phyloP scores from a whole-genome alignment of 1,140 invertebrate species.

The Drosophila funebris region DNA sequence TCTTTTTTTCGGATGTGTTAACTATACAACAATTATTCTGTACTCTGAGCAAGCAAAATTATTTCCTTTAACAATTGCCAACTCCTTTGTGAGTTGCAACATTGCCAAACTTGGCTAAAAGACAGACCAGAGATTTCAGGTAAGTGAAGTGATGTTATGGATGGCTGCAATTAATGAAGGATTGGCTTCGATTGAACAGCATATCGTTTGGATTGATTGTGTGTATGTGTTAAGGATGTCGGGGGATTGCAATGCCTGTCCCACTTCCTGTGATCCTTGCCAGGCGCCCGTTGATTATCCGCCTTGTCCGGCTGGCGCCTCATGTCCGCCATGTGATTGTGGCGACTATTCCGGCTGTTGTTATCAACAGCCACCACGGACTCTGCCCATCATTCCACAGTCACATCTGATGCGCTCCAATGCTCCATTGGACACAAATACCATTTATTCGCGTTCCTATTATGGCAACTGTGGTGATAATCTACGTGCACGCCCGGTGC shows the following conservation, averaged over 20 bases:
- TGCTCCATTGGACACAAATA: conserved; percentile 85
- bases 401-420: conserved; percentile 84
- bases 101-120: no score
- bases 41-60: conserved; percentile 66
- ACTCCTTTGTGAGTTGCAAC: conserved; percentile 9
- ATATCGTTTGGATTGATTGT: background rate
- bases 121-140: no score
- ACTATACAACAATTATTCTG: conserved; percentile 39
- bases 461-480: conserved; percentile 76
- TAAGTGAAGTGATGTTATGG: background rate
- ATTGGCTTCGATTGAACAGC: background rate
- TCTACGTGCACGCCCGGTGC: conserved; percentile 71
- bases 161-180: no score
- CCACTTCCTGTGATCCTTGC: conserved; percentile 42
- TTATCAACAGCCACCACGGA: conserved; percentile 86
- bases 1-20: conserved; percentile 55
- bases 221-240: conserved; percentile 24
- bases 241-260: conserved; percentile 50
- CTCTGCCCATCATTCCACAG: conserved; percentile 85
- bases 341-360: conserved; percentile 83
- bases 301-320: conserved; percentile 53
- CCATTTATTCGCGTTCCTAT: conserved; percentile 86
- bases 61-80: conserved; percentile 50
- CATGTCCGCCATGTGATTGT: conserved; percentile 68
- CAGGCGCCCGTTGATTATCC: conserved; percentile 56